Evolutionary conservation across 64 coral and sea anemone species (phyloP).

Genomic region (Pachyseris speciosa): DNA sequence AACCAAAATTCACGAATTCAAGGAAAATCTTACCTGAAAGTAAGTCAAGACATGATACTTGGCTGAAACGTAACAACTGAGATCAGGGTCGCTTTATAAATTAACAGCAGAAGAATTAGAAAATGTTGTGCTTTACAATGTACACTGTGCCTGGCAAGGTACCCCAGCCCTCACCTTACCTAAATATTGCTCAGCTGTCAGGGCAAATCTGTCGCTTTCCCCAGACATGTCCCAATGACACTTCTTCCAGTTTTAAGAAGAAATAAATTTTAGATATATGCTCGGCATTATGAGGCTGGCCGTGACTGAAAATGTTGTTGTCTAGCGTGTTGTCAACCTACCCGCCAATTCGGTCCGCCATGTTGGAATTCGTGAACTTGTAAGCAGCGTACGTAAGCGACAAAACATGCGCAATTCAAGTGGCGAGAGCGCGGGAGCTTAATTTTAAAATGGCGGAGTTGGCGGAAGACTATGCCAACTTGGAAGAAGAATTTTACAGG

Average conservation of each 20-base stretch:
- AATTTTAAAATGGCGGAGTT: conserved; percentile 87
- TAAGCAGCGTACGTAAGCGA: conserved; percentile 47
- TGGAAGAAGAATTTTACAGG: conserved; percentile 89
- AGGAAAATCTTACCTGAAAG: conserved; percentile 62
- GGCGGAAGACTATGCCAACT: conserved; percentile 52
- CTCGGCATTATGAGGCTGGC: background rate
- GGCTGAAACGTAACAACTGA: conserved; percentile 63
- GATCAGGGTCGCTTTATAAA: background rate
- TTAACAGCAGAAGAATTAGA: background rate
- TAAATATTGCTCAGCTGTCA: conserved; percentile 94
- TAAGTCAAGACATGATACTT: conserved; percentile 88
- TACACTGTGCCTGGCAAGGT: background rate
- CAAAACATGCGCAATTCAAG: background rate
- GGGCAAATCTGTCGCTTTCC: conserved; percentile 72
- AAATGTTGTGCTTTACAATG: background rate
- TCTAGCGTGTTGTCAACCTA: no score
- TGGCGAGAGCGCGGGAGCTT: no score
- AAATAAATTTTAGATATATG: background rate
- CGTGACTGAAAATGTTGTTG: background rate
- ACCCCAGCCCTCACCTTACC: no score
- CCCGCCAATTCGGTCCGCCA: background rate
- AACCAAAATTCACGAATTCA: background rate
- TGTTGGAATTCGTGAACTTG: background rate
- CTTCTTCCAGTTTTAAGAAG: background rate
- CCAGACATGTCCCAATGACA: background rate